phyloP scores from a whole-genome alignment of 2,888 invertebrate species.

The Stegana nigrithorax region DNA sequence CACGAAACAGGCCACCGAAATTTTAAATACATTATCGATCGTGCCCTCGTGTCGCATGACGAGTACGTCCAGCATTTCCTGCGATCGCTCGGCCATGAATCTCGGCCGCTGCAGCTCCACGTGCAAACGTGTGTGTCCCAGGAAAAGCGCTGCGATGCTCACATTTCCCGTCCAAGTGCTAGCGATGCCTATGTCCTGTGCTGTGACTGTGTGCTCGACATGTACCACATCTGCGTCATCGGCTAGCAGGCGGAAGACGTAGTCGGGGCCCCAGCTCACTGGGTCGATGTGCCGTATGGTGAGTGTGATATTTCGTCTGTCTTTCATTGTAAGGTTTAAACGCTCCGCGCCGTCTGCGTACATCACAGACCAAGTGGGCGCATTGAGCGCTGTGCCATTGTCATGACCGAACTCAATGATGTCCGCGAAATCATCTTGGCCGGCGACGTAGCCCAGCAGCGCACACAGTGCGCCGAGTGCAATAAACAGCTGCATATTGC shows the following conservation, averaged over 20 bases:
- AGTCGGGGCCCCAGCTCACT: constrained; percentile 27
- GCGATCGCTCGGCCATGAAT: constrained; percentile 40
- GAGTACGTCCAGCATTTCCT: constrained; percentile 68
- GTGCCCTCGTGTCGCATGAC: constrained; percentile 73
- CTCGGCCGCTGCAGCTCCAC: constrained; percentile 35
- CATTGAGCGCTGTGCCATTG: background rate
- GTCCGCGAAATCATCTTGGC: background rate
- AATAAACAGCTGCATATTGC: background rate
- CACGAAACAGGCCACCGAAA: constrained; percentile 78
- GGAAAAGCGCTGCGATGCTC: constrained; percentile 38
- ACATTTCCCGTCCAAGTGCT: constrained; percentile 37
- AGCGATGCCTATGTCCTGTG: constrained; percentile 26
- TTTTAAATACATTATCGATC: constrained; percentile 78
- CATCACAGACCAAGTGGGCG: constrained; percentile 31
- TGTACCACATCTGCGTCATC: constrained; percentile 33
- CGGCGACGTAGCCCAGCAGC: background rate
- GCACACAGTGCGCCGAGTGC: background rate
- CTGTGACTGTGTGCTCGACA: background rate
- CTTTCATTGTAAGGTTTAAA: constrained; percentile 38
- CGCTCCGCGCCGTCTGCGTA: constrained; percentile 8
- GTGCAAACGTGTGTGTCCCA: constrained; percentile 48
- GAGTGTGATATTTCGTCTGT: constrained; percentile 26
- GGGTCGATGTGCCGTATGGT: constrained; percentile 31
- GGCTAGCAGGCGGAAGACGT: constrained; percentile 31
- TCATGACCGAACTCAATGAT: background rate